Evolutionary conservation across 1,140 invertebrate genomes (phyloP), one percentile per base, ranked within the genome.

Genomic region (Magallana ariakensis): DNA sequence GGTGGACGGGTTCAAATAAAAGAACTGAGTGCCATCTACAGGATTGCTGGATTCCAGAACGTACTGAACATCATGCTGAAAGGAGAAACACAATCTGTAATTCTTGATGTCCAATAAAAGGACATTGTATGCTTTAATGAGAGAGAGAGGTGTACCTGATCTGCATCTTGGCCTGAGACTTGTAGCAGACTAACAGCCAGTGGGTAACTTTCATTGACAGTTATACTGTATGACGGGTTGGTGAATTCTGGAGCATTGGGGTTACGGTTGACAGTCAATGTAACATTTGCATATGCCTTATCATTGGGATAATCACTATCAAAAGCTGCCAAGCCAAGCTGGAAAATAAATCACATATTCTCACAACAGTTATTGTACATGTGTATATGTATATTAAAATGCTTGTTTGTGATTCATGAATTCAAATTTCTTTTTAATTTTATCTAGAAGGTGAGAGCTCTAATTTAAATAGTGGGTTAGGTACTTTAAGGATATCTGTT

Each of bases 291-390:
- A 4, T 97, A 96, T 0, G 97, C 97, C 3, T 96, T 97, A 82
- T 98, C 95, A 89, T 97, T 96, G 0, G 98, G 98, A 54, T 97
- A 97, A 0, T 97, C 97, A 90, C 97, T 95, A 93, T 99, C 98
- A 92, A 97, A 97, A 0, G 97, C 98, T 88, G 97, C 96, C 0
- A 99, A 96, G 93, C 98, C 97, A 86, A 98, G 90, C 93, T 94
- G 84, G 75, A 88, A 70, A 86, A 87, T n/a, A 87, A 26, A 75
- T 62, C 16, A n/a, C 33, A 46, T 62, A 16, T 56, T 62, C 19
- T 19, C 19, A 85, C 84, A 58, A 57, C 58, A 62, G 58, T 62
- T 62, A 16, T 62, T n/a, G 8, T 0, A 7, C 16, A 62, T 46
- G 5, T 46, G 33, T 46, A 46, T 46, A 46, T 46, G 33, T 46